Evolutionary conservation across 2,113 vertebrate genomes (phyloP).

Genomic region (Geococcyx californianus): DNA sequence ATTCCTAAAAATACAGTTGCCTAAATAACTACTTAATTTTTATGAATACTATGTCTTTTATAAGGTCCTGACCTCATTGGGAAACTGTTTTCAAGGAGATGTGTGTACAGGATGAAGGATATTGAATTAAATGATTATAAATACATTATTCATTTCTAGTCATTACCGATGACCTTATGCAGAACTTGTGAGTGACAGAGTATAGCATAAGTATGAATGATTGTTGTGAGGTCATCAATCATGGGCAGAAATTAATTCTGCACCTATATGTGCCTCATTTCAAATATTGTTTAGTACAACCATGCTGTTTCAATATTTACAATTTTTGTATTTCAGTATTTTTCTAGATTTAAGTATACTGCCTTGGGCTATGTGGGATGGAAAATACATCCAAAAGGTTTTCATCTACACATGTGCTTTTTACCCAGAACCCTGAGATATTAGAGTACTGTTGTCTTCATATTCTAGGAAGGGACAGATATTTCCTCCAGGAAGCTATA

Average conservation of each 20-base stretch:
- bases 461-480: not conserved
- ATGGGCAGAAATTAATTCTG: not conserved
- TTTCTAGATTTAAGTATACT: not conserved
- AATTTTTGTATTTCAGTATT: not conserved
- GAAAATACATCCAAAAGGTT: not conserved
- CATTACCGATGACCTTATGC: slow-evolving; percentile 3
- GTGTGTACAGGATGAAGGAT: not conserved
- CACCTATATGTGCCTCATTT: not conserved
- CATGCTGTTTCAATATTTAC: not conserved
- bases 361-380: not conserved
- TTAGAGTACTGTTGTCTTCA: not conserved
- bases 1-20: not conserved
- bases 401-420: not conserved
- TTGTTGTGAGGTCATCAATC: not conserved
- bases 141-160: slow-evolving; percentile 28
- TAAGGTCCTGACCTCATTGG: not conserved
- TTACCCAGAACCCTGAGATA: not conserved
- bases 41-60: not conserved
- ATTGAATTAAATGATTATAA: not conserved
- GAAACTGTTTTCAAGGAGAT: not conserved
- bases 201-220: not conserved
- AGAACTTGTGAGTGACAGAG: not conserved
- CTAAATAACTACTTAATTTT: not conserved
- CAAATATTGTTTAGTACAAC: not conserved
- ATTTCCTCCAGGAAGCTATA: not conserved